A percentile compares a stretch with the other conserved stretches of the same genome.
phyloP scores from a whole-genome alignment of 2,113 vertebrate genomes.

The Scomber scombrus region DNA sequence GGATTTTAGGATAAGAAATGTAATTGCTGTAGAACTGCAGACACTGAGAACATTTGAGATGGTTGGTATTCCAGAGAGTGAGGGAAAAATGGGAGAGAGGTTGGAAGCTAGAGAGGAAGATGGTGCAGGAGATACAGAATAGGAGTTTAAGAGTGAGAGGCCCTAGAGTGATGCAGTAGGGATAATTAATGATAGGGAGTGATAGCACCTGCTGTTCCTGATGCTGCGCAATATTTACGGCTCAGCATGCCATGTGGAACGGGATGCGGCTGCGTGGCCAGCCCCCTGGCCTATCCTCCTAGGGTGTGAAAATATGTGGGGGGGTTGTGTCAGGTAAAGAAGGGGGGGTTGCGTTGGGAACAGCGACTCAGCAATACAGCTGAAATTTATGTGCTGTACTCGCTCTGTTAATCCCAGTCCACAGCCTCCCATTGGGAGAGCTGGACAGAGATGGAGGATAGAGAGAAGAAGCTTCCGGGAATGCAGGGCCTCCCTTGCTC shows the following conservation, averaged over 20 bases:
- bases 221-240: conserved; percentile 76
- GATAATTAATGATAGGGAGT: conserved; percentile 80
- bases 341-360: conserved; percentile 40
- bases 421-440: conserved; percentile 65
- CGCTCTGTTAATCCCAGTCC: conserved; percentile 70
- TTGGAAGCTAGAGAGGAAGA: conserved; percentile 45
- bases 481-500: conserved; percentile 47
- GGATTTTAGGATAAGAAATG: conserved; percentile 34
- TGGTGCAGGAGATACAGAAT: conserved; percentile 66
- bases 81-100: conserved; percentile 40
- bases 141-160: conserved; percentile 63
- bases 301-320: conserved; percentile 32
- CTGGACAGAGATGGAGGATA: conserved; percentile 76
- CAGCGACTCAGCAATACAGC: conserved; percentile 71
- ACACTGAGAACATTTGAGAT: conserved; percentile 52
- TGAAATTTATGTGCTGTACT: conserved; percentile 67
- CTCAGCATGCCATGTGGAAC: conserved; percentile 66
- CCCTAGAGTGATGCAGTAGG: conserved; percentile 73
- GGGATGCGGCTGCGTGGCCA: conserved; percentile 54
- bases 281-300: conserved; percentile 53
- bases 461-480: conserved; percentile 51
- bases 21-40: conserved; percentile 36
- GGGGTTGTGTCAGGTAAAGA: conserved; percentile 42
- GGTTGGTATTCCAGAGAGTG: conserved; percentile 45
- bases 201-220: conserved; percentile 81